These are phyloP conservation scores for Mormyrus proboscirostris DNA, from an alignment of 2,797 vertebrate species.

Conservation along the genomic window DNA sequence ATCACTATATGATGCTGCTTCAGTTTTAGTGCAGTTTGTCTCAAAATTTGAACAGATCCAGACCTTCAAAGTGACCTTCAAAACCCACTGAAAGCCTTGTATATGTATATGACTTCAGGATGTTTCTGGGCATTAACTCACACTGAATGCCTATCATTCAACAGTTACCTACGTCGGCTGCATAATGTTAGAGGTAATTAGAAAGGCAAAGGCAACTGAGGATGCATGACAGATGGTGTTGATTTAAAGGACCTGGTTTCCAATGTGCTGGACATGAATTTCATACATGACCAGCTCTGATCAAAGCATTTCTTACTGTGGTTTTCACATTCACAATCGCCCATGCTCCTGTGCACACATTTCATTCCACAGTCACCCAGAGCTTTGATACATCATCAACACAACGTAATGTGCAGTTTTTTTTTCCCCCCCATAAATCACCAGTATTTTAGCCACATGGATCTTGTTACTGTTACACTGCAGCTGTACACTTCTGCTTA, in stretches of 20 bases:
- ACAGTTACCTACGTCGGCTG: slow-evolving; percentile 49
- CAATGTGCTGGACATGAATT: slow-evolving; percentile 50
- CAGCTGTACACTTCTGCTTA: neutral
- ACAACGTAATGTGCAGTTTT: neutral
- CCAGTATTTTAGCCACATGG: neutral
- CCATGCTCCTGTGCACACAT: neutral
- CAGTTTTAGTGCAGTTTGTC: neutral
- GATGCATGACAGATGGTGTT: slow-evolving; percentile 67
- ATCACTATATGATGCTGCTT: neutral
- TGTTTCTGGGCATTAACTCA: slow-evolving; percentile 37
- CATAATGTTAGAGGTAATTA: slow-evolving; percentile 24
- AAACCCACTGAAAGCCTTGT: neutral
- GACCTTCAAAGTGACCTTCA: neutral
- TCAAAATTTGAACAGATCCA: neutral
- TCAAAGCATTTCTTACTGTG: slow-evolving; percentile 53
- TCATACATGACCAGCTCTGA: slow-evolving; percentile 56
- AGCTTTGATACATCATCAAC: neutral
- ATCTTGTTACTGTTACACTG: neutral
- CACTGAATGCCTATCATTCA: slow-evolving; percentile 52
- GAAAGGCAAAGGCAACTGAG: slow-evolving; percentile 31
- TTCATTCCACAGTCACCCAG: neutral
- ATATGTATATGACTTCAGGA: slow-evolving; percentile 44
- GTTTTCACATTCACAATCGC: slow-evolving; percentile 50
- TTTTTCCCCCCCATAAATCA: neutral
- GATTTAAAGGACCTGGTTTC: slow-evolving; percentile 56